Conservation (phyloP, 2,888 invertebrate species). For the Xylota segnis region DNA sequence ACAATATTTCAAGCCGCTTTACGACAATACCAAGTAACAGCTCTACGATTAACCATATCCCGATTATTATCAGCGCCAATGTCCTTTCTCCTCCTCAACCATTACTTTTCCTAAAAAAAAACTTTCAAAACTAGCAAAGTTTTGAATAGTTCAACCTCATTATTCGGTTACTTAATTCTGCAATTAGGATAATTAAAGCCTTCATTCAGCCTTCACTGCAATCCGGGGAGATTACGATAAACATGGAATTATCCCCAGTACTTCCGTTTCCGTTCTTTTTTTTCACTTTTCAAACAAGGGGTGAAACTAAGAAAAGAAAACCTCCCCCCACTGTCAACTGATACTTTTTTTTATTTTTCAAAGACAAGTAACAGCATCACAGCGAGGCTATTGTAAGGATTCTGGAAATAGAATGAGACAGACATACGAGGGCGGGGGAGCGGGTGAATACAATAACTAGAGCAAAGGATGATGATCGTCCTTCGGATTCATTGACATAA, state of each 20-base stretch:
- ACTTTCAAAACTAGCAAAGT: constrained; percentile 9
- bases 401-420: background rate
- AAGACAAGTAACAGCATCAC: constrained; percentile 9
- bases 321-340: constrained; percentile 19
- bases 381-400: constrained; percentile 6
- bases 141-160: constrained; percentile 13
- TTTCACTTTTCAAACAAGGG: background rate
- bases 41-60: background rate
- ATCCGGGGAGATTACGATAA: constrained; percentile 27
- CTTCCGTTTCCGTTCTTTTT: too few species aligned
- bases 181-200: constrained; percentile 37
- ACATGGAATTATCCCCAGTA: constrained; percentile 29
- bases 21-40: background rate
- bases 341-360: constrained; percentile 1
- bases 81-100: background rate
- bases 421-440: background rate
- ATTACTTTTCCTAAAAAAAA: background rate
- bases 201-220: constrained; percentile 32
- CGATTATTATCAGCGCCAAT: background rate
- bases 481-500: constrained; percentile 33
- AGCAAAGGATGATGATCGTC: constrained; percentile 38
- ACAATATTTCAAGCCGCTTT: too few species aligned
- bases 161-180: constrained; percentile 17
- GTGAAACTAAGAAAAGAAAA: constrained; percentile 2
- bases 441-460: constrained; percentile 12